A percentile compares a stretch with the other conserved stretches of the same genome.
These are phyloP conservation scores for Hippoglossus stenolepis DNA, from an alignment of 2,113 vertebrate genomes.

Conservation along the genomic window DNA sequence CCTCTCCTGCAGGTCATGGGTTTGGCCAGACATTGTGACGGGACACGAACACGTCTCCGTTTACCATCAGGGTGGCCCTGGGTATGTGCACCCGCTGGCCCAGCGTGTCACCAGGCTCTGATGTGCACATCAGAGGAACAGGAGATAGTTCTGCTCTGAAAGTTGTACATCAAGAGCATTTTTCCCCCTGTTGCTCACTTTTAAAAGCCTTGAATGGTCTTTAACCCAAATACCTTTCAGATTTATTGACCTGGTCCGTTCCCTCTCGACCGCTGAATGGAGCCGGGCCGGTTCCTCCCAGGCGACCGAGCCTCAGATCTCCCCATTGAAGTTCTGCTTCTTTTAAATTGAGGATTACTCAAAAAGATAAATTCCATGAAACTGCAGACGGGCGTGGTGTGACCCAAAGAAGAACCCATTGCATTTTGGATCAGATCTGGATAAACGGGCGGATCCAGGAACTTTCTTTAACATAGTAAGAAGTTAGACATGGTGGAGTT, in stretches of 20 bases:
- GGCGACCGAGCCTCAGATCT: no score
- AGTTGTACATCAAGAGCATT: neutral
- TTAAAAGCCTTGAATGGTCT: neutral
- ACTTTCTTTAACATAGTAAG: neutral
- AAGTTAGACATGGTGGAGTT: neutral
- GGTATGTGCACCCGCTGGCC: neutral
- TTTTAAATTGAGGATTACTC: no score
- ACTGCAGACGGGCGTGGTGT: no score
- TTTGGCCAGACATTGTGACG: constrained; percentile 58
- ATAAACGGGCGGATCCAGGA: neutral
- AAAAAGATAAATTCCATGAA: no score
- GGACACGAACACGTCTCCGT: constrained; percentile 5
- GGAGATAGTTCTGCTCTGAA: neutral
- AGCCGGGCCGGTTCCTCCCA: no score
- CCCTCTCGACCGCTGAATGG: neutral
- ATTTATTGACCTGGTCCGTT: neutral
- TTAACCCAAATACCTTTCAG: neutral
- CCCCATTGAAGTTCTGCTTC: no score
- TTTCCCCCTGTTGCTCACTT: neutral
- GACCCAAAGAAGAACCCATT: neutral
- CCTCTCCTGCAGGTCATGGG: constrained; percentile 36
- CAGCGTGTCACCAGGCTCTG: neutral
- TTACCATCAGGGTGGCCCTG: constrained; percentile 21
- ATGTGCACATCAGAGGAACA: neutral
- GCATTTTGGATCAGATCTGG: neutral